Evolutionary conservation across 2,113 vertebrate genomes (phyloP), one percentile per base, ranked within the genome.

Genomic region (Strix uralensis): DNA sequence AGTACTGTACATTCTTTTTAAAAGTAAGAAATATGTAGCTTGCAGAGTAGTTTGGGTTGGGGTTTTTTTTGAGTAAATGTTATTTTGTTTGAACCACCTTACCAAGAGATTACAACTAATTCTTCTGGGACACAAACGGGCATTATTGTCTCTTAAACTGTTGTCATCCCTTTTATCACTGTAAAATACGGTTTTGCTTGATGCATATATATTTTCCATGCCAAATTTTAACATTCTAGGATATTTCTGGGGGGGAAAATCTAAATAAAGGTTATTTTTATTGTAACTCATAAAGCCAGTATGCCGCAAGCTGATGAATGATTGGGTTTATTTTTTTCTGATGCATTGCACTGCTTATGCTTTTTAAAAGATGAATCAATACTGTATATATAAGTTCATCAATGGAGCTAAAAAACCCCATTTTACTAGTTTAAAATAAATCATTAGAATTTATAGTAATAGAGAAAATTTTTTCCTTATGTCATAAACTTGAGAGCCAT

Each of bases 1-100:
- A 94, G 93, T 78, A 67, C 86, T 85, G 83, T 69, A 71, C 96
- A 70, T 91, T 97, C 94, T 92, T 97, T 92, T 82, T 87, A 59
- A 51, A 88, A 69, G 36, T 58, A 74, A 80, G 78, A 92, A 95
- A 91, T 83, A 73, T 58, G 34, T 38, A 91, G 36, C 49, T 89
- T 90, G 58, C 59, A 82, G 94, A 86, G 73, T 75, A 52, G 49
- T 93, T 94, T 89, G 49, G 54, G 18, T 74, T 34, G 16, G 36
- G 20, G 20, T 13, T 78, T 90, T 88, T 95, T 74, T 59, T 90
- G 75, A 90, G 81, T n/a, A 54, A 93, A 58, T 36, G 36, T 88
- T 57, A 11, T 26, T 94, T 94, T 63, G 67, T 88, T 96, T 94
- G 93, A 97, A 96, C 84, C 67, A 81, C 85, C 54, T 70, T 67